Percentiles rank a stretch among this genome's conserved stretches.
These are phyloP conservation scores for Vollenhovia emeryi DNA, from an alignment of 1,140 invertebrate species.

Conservation along the genomic window DNA sequence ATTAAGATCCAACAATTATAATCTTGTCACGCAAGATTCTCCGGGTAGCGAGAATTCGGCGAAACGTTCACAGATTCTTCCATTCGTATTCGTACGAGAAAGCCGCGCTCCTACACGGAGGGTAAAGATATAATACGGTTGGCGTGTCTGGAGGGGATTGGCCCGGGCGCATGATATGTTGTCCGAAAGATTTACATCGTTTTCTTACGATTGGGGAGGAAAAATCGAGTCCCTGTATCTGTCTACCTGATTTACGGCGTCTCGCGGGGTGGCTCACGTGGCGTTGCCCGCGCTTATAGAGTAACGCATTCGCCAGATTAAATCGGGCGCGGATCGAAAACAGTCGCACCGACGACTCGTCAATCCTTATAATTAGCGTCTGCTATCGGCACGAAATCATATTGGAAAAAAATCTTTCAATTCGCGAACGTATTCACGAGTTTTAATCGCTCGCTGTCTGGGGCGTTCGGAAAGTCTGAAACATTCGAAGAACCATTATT, in stretches of 20 bases:
- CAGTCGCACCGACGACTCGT: background rate
- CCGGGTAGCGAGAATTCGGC: background rate
- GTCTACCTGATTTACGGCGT: constrained; percentile 56
- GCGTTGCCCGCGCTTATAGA: constrained; percentile 13
- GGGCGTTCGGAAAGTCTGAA: background rate
- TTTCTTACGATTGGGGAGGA: constrained; percentile 77
- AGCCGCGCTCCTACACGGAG: constrained; percentile 56
- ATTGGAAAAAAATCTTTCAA: background rate
- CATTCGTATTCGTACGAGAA: constrained; percentile 68
- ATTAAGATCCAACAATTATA: background rate
- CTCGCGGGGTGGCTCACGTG: constrained; percentile 44
- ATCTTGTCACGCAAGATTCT: background rate
- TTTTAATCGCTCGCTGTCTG: background rate
- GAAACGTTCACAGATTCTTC: constrained; percentile 14
- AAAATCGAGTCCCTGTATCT: constrained; percentile 78
- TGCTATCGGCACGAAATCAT: background rate
- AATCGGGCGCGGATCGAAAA: constrained; percentile 32
- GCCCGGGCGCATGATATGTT: constrained; percentile 79
- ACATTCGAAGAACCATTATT: background rate
- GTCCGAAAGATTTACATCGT: constrained; percentile 82
- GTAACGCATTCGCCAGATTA: constrained; percentile 50
- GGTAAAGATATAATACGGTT: constrained; percentile 66
- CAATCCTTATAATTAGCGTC: background rate
- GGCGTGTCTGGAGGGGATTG: constrained; percentile 54
- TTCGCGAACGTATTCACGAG: background rate